These are phyloP conservation scores for Pinctada fucata DNA, from an alignment of 2,888 invertebrate genomes.

Conservation along the genomic window DNA sequence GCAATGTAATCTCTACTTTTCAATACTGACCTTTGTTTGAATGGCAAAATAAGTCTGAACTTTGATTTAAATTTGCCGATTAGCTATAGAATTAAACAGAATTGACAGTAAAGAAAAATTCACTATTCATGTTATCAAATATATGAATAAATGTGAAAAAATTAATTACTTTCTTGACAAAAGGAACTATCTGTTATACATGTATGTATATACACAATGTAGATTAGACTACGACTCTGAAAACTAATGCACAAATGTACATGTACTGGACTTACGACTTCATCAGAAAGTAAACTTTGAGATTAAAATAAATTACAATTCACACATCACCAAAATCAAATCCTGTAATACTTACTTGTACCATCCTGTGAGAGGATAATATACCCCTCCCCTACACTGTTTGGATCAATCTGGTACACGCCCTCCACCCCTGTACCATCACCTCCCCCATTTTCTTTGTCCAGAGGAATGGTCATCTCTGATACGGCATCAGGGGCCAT, in stretches of 20 bases:
- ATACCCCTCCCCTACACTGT: conserved; percentile 34
- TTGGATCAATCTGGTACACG: conserved; percentile 22
- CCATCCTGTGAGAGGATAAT: conserved; percentile 42
- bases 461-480: background rate
- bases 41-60: background rate
- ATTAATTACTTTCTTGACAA: too few species aligned
- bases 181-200: too few species aligned
- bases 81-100: background rate
- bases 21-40: too few species aligned
- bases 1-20: background rate
- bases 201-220: too few species aligned
- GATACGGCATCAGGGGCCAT: background rate
- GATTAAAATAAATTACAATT: too few species aligned
- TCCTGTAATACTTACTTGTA: conserved; percentile 23
- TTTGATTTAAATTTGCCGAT: background rate
- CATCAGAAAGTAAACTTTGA: too few species aligned
- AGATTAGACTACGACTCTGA: too few species aligned
- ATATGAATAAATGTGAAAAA: too few species aligned
- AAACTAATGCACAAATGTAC: too few species aligned
- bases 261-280: too few species aligned
- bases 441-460: background rate
- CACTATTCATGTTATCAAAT: background rate
- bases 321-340: too few species aligned
- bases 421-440: background rate
- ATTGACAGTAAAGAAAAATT: background rate